phyloP scores from a whole-genome alignment of 1,140 invertebrate species.

The Gonatopus flavifemur region DNA sequence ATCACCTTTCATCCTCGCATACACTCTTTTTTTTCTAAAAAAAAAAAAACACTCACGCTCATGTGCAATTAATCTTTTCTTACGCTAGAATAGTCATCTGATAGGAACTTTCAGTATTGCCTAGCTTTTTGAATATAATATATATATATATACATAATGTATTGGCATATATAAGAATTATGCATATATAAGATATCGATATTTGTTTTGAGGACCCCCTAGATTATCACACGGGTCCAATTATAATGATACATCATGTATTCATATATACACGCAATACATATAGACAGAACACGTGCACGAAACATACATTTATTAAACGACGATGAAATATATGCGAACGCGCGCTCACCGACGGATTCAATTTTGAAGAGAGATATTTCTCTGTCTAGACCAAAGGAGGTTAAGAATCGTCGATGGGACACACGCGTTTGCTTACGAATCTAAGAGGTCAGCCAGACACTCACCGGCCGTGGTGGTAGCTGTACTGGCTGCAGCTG shows the following conservation, averaged over 20 bases:
- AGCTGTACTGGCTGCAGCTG: slow-evolving; percentile 45
- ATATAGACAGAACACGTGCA: slow-evolving; percentile 26
- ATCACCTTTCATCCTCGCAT: slow-evolving; percentile 15
- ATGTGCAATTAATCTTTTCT: slow-evolving; percentile 25
- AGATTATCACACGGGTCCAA: slow-evolving; percentile 55
- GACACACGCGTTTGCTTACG: slow-evolving; percentile 38
- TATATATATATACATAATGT: slow-evolving; percentile 18
- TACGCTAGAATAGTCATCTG: slow-evolving; percentile 54
- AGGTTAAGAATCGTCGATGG: too few species aligned
- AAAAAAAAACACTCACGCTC: too few species aligned
- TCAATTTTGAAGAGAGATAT: slow-evolving; percentile 5
- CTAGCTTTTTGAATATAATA: slow-evolving; percentile 46
- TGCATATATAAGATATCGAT: slow-evolving; percentile 17
- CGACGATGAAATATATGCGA: slow-evolving; percentile 11
- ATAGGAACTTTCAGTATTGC: slow-evolving; percentile 61
- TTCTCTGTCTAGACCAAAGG: neutral
- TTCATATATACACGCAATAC: slow-evolving; percentile 25
- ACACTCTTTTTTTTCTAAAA: slow-evolving; percentile 9
- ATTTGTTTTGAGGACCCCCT: slow-evolving; percentile 38
- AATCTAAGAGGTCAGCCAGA: slow-evolving; percentile 57
- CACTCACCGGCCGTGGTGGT: slow-evolving; percentile 57
- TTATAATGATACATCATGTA: slow-evolving; percentile 32
- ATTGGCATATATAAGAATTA: slow-evolving; percentile 10
- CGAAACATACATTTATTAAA: slow-evolving; percentile 26
- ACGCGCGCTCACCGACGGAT: too few species aligned